Evolutionary conservation across 2,113 vertebrate species (phyloP).

Genomic region (Microcebus jonahi): DNA sequence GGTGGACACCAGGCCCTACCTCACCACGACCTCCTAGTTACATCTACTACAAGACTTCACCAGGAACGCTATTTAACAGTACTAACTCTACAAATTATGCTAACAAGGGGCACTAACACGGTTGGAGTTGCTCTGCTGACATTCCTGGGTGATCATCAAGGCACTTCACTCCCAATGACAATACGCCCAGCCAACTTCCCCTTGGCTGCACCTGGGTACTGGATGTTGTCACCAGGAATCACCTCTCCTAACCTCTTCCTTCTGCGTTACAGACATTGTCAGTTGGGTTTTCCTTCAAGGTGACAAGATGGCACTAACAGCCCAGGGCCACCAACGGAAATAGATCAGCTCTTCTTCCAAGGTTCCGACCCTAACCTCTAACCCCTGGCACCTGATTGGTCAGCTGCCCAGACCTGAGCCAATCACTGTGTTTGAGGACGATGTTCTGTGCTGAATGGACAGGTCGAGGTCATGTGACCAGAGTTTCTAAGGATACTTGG

Average conservation of each 20-base stretch:
- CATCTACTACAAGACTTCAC: neutral
- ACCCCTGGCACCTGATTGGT: no score
- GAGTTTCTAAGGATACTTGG: neutral
- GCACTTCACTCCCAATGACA: neutral
- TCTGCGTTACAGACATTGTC: neutral
- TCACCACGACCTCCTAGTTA: neutral
- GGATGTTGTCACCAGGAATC: neutral
- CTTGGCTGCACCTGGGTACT: neutral
- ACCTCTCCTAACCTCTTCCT: neutral
- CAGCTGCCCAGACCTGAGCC: neutral
- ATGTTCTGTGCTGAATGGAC: neutral
- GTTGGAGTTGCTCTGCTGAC: neutral
- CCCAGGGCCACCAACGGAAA: neutral
- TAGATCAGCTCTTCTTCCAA: accelerated
- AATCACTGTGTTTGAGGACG: neutral
- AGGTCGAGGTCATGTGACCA: neutral
- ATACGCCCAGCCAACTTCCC: accelerated
- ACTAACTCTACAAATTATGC: neutral
- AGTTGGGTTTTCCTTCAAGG: neutral
- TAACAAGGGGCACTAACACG: accelerated
- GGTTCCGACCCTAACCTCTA: neutral
- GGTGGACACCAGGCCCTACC: neutral
- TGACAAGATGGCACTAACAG: neutral
- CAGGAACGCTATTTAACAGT: neutral
- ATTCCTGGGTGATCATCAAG: neutral